Evolutionary conservation across 2,888 invertebrate species (phyloP).

Genomic region (Hoplodrina ambigua): DNA sequence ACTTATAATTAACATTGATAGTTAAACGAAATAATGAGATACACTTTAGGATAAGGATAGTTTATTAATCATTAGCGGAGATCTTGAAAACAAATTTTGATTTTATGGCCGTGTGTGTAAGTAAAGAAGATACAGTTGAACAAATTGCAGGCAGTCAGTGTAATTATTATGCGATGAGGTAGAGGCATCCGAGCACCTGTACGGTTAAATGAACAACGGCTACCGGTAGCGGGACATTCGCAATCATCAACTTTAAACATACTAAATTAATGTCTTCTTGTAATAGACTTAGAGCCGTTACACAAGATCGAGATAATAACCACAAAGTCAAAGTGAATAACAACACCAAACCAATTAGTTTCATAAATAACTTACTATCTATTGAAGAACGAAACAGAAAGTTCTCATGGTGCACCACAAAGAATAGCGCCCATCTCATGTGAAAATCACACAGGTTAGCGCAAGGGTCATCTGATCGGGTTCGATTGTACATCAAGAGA

Average conservation of each 20-base stretch:
- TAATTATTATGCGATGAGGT: constrained; percentile 79
- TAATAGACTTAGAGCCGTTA: constrained; percentile 69
- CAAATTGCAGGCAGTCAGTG: constrained; percentile 72
- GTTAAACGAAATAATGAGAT: constrained; percentile 1
- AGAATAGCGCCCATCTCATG: constrained; percentile 68
- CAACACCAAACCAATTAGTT: constrained; percentile 34
- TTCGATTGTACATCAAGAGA: constrained; percentile 82
- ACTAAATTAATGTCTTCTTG: constrained; percentile 74
- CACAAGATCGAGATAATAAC: constrained; percentile 57
- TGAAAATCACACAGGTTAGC: constrained; percentile 77
- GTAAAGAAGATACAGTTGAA: constrained; percentile 66
- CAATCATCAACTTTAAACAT: constrained; percentile 71
- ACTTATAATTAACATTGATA: constrained; percentile 1
- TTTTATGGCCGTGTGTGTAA: constrained; percentile 50
- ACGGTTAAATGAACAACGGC: constrained; percentile 74
- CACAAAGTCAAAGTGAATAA: constrained; percentile 39
- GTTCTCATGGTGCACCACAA: constrained; percentile 61
- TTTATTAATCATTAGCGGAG: constrained; percentile 10
- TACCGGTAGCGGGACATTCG: constrained; percentile 74
- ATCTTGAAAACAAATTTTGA: constrained; percentile 41
- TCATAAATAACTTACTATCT: constrained; percentile 37
- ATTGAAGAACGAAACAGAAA: constrained; percentile 61
- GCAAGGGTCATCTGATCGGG: constrained; percentile 81
- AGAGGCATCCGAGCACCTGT: constrained; percentile 68
- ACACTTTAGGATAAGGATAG: background rate